A percentile compares a stretch with the other conserved stretches of the same genome.
These are phyloP conservation scores for Pithecia hirsuta DNA, from an alignment of 2,797 vertebrate species.

Conservation along the genomic window DNA sequence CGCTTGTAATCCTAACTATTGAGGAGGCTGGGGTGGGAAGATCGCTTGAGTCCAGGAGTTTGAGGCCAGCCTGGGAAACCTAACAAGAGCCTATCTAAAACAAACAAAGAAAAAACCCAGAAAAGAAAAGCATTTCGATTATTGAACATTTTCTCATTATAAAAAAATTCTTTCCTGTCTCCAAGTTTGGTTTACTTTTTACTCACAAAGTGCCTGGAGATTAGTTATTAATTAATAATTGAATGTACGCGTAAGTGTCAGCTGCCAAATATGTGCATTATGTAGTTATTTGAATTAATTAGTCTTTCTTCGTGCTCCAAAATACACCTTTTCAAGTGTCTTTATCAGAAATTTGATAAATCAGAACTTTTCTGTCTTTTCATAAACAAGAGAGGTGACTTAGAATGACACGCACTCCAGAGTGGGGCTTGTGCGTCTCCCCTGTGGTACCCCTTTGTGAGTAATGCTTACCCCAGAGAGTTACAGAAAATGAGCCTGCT, in stretches of 20 bases:
- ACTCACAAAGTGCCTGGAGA: background rate
- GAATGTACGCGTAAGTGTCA: background rate
- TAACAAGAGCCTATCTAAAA: too few species aligned
- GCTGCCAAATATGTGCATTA: rapidly evolving
- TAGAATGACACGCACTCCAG: background rate
- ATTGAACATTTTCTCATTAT: background rate
- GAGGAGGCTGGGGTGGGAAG: too few species aligned
- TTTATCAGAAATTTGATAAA: background rate
- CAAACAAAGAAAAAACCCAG: background rate
- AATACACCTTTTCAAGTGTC: background rate
- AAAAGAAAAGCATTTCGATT: background rate
- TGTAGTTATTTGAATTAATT: background rate
- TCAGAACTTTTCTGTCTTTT: background rate
- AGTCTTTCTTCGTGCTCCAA: background rate
- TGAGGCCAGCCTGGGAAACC: too few species aligned
- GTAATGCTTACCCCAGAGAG: background rate
- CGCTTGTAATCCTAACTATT: too few species aligned
- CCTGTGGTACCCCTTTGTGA: background rate
- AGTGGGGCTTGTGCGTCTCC: too few species aligned
- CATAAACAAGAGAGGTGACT: background rate
- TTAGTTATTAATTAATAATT: background rate
- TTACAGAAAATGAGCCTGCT: background rate
- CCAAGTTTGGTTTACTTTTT: background rate
- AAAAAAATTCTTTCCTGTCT: background rate
- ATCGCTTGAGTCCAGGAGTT: too few species aligned